Evolutionary conservation across 2,113 vertebrate species (phyloP).

Genomic region (Antechinus stuartii): DNA sequence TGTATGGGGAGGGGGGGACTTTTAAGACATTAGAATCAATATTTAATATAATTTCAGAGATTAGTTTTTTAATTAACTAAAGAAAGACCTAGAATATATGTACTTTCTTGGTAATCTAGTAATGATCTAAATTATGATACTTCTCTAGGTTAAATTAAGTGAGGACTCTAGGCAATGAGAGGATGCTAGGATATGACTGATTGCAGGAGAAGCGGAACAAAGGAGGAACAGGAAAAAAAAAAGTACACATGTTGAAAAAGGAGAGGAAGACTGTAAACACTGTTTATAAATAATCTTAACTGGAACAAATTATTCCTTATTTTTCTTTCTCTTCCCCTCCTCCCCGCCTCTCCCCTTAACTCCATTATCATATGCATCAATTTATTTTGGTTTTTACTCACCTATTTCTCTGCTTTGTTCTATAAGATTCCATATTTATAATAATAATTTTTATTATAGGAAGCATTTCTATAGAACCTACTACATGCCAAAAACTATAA

Average conservation of each 20-base stretch:
- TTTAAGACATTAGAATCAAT: background rate
- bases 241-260: background rate
- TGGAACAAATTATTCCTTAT: background rate
- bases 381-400: background rate
- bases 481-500: background rate
- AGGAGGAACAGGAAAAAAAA: background rate
- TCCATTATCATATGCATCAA: background rate
- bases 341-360: background rate
- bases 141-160: background rate
- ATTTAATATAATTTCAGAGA: background rate
- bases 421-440: background rate
- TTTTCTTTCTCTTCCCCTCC: background rate
- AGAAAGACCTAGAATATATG: background rate
- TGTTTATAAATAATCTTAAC: background rate
- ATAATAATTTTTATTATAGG: background rate
- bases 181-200: background rate
- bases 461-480: background rate
- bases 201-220: background rate
- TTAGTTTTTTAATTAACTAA: background rate
- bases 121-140: background rate
- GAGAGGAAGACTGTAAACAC: background rate
- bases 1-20: too few relatives aligned
- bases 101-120: background rate
- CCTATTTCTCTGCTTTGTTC: background rate
- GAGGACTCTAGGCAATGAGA: background rate